Base-by-base conservation (phyloP, 1,140 invertebrate species). In the Apocrypta bakeri region DNA sequence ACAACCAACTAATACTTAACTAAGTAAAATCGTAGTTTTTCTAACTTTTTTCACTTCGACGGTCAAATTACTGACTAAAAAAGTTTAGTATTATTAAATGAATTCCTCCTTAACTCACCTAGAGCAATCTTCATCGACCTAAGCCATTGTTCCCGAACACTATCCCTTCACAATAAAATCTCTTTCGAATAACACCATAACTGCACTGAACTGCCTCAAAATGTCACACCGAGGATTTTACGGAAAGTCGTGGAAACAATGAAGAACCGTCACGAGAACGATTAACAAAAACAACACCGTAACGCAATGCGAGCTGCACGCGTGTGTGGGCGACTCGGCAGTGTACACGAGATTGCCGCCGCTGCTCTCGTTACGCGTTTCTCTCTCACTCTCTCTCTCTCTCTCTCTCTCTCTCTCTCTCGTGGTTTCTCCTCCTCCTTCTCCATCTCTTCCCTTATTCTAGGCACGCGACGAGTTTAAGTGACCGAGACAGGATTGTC, bases 381-480 rank as follows among this genome's bases (percentile, higher is more conserved):
- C 24, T n/a, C 33, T 37, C 9, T 37, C 33, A 56, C 29, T 33
- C 33, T 66, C 64, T 29, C 33, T 78, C 31, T 2, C 25, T 42
- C 29, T 1, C 69, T 31, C 69, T 1, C 69, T 17, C 69, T 2
- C 29, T n/a, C n/a, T n/a, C n/a, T n/a, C n/a, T n/a, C 3, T 69
- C 31, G 27, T 17, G 63, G 24, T 17, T 64, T 69, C 66, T 68
- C 66, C 29, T 40, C 33, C 69, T 24, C 21, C 17, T 33, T 31
- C 68, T 71, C 72, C 40, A 6, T 74, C 25, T 31, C 29, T 33
- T 80, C 42, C 40, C 27, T 73, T 24, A 73, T 72, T 73, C 64
- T 74, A 73, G 61, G 33, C 31, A 63, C 69, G 12, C 68, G 79
- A 48, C 78, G 64, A 71, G 29, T 71, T 8, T 21, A 56, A 56